A percentile compares a stretch with the other conserved stretches of the same genome.
Conservation (phyloP, 1,140 invertebrate species). For the Halesus radiatus region DNA sequence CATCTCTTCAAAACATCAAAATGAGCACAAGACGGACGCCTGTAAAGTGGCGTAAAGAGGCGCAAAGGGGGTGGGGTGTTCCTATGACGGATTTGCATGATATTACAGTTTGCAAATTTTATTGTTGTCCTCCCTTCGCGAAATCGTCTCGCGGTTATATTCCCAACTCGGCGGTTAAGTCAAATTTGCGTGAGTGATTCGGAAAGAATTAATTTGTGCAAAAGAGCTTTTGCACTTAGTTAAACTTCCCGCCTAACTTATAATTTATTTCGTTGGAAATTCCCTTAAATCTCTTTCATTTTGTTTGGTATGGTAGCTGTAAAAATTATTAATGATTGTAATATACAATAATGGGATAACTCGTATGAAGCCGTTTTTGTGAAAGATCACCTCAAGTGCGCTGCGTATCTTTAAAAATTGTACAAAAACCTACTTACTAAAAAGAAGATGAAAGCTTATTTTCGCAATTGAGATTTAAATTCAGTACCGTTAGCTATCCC, state of each 20-base stretch:
- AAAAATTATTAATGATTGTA: no score
- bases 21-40: constrained; percentile 31
- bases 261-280: not conserved
- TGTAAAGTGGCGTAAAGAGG: not conserved
- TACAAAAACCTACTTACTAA: no score
- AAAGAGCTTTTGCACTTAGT: constrained; percentile 16
- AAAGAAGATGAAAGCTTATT: no score
- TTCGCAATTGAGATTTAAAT: no score
- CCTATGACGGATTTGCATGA: constrained; percentile 36
- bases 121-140: constrained; percentile 1
- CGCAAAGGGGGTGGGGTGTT: not conserved
- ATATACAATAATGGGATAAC: no score
- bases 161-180: not conserved
- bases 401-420: no score
- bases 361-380: no score
- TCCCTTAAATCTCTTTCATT: not conserved
- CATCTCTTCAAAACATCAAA: not conserved
- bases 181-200: constrained; percentile 18
- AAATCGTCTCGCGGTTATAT: not conserved
- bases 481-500: no score
- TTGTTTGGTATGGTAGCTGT: no score
- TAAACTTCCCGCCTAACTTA: not conserved
- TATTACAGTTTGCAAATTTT: constrained; percentile 39
- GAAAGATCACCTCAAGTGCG: no score
- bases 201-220: constrained; percentile 17